phyloP scores from a whole-genome alignment of 1,140 invertebrate genomes.

The Catajapyx aquilonaris region DNA sequence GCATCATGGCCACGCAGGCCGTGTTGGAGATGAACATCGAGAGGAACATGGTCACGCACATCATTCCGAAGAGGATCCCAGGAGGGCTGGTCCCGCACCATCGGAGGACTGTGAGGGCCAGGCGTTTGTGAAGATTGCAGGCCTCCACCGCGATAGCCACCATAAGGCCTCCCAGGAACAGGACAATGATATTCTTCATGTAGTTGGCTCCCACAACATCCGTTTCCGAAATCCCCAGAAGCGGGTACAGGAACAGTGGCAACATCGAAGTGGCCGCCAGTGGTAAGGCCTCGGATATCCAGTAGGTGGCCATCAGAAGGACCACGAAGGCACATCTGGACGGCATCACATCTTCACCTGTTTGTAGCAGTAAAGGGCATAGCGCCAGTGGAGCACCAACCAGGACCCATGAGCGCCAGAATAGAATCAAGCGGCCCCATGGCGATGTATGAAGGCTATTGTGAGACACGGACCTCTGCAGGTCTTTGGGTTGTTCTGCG shows the following conservation, averaged over 20 bases:
- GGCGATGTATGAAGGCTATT: no score
- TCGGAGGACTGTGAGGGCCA: conserved; percentile 10
- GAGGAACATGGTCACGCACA: conserved; percentile 1
- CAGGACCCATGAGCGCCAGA: neutral
- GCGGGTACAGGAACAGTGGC: conserved; percentile 26
- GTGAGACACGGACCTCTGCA: no score
- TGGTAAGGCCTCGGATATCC: conserved; percentile 30
- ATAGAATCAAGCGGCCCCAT: no score
- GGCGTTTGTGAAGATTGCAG: conserved; percentile 5
- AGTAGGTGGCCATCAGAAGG: conserved; percentile 27
- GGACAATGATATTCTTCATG: conserved; percentile 25
- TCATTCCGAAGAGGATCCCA: conserved; percentile 2
- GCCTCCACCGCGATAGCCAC: conserved; percentile 5
- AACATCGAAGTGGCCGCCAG: conserved; percentile 28
- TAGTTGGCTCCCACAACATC: conserved; percentile 11
- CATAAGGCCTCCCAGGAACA: conserved; percentile 14
- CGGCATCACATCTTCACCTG: neutral
- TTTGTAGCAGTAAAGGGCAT: neutral
- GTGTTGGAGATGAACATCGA: conserved; percentile 7
- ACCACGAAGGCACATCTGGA: conserved; percentile 25
- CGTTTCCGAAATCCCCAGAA: conserved; percentile 15
- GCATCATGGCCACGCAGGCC: conserved; percentile 1
- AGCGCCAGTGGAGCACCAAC: neutral
- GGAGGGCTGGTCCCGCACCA: conserved; percentile 18
- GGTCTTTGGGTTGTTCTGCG: no score